Conservation (phyloP, 2,888 invertebrate species). For the Eristalis intricaria region DNA sequence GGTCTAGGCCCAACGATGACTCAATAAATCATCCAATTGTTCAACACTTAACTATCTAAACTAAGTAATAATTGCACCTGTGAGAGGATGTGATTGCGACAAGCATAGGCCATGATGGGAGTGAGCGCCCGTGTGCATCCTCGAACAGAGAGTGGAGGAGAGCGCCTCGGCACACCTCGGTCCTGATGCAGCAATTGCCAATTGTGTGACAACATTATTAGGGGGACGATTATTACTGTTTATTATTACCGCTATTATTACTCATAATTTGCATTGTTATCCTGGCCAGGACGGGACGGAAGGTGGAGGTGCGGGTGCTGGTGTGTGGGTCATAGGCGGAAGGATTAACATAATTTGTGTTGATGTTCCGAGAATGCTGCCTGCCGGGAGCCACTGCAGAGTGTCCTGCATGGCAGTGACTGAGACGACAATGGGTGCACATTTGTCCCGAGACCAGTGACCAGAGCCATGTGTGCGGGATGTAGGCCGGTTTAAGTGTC, state of each 20-base stretch:
- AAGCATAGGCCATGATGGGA: background rate
- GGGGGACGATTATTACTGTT: conserved; percentile 69
- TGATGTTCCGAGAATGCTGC: conserved; percentile 60
- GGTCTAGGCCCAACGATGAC: conserved; percentile 46
- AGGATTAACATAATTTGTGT: conserved; percentile 72
- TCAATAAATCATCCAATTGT: conserved; percentile 72
- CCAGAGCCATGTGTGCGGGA: conserved; percentile 3
- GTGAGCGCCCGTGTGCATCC: conserved; percentile 34
- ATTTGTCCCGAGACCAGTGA: conserved; percentile 27
- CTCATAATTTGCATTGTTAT: conserved; percentile 73
- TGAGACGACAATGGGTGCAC: conserved; percentile 21
- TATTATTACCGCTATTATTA: conserved; percentile 72
- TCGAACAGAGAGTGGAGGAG: background rate
- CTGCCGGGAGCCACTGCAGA: background rate
- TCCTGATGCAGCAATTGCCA: conserved; percentile 56
- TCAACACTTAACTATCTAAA: conserved; percentile 72
- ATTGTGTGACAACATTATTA: conserved; percentile 70
- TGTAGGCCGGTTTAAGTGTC: conserved; percentile 32
- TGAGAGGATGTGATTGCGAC: conserved; percentile 40
- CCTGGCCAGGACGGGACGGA: conserved; percentile 55
- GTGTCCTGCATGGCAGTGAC: background rate
- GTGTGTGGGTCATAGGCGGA: conserved; percentile 29
- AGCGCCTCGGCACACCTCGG: background rate
- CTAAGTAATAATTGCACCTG: conserved; percentile 73
- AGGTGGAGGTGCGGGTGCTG: conserved; percentile 39